Evolutionary conservation across 2,888 invertebrate species (phyloP).

Genomic region (Xestia c-nigrum): DNA sequence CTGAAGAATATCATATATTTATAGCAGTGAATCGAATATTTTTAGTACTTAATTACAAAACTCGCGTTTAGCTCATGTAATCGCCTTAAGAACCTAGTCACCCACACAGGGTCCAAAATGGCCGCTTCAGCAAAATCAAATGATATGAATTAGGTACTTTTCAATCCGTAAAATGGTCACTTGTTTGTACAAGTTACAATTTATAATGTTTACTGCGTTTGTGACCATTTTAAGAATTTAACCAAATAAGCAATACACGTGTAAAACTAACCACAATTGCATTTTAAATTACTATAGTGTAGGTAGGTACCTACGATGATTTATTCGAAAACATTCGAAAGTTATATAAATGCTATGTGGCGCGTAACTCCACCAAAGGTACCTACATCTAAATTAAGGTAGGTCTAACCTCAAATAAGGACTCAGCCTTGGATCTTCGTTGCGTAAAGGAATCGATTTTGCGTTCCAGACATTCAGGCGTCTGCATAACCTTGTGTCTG

Average conservation of each 20-base stretch:
- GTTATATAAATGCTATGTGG: neutral
- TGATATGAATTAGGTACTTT: too few species aligned
- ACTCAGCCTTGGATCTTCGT: neutral
- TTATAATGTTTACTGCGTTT: too few species aligned
- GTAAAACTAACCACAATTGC: neutral
- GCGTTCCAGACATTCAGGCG: conserved; percentile 51
- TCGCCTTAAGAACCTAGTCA: neutral
- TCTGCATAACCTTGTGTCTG: neutral
- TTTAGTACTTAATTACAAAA: too few species aligned
- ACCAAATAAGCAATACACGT: neutral
- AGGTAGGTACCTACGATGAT: neutral
- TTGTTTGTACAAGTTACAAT: too few species aligned
- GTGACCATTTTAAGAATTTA: too few species aligned
- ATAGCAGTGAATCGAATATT: too few species aligned
- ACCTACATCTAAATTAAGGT: neutral
- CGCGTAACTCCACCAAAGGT: neutral
- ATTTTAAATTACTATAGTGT: neutral
- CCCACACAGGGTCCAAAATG: neutral
- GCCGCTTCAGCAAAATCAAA: too few species aligned
- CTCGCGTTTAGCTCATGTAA: too few species aligned
- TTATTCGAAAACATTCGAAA: neutral
- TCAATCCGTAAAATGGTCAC: too few species aligned
- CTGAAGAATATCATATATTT: too few species aligned
- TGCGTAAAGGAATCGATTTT: conserved; percentile 44
- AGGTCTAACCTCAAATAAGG: conserved; percentile 20